A percentile compares a stretch with the other conserved stretches of the same genome.
Evolutionary conservation across 2,888 invertebrate genomes (phyloP).

Genomic region (Dorcus parallelipipedus): DNA sequence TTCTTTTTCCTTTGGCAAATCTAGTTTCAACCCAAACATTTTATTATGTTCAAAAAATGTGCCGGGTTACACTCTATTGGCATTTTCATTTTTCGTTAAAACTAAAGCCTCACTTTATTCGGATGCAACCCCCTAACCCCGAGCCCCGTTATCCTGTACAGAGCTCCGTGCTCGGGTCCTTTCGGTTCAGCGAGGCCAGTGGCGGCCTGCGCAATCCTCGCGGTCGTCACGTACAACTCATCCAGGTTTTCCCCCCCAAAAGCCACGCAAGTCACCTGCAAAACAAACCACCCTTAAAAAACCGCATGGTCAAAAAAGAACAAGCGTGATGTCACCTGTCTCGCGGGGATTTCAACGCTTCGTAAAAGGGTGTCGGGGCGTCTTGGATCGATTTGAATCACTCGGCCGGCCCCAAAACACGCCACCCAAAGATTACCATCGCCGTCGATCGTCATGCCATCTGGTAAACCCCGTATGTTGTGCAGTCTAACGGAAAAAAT

Average conservation of each 20-base stretch:
- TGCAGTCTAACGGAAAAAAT: conserved; percentile 55
- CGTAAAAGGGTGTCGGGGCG: conserved; percentile 53
- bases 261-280: conserved; percentile 60
- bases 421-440: conserved; percentile 78
- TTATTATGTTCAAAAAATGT: too few species aligned
- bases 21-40: too few species aligned
- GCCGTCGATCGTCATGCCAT: conserved; percentile 77
- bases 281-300: conserved; percentile 5
- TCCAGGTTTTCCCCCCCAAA: conserved; percentile 69
- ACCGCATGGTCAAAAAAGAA: conserved; percentile 25
- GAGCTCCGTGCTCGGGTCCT: conserved; percentile 58
- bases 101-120: conserved; percentile 31
- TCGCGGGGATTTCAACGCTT: conserved; percentile 61
- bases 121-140: conserved; percentile 56
- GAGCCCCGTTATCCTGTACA: conserved; percentile 48
- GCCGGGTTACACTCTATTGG: too few species aligned
- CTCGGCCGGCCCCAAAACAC: conserved; percentile 64
- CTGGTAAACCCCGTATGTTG: conserved; percentile 55
- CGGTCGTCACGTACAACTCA: conserved; percentile 68
- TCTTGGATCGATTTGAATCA: conserved; percentile 55
- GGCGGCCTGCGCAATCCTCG: conserved; percentile 52
- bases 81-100: too few species aligned
- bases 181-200: conserved; percentile 48
- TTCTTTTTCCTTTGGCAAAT: too few species aligned
- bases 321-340: conserved; percentile 52